These are phyloP conservation scores for Lottia scabra DNA, from an alignment of 2,888 invertebrate species.

Conservation along the genomic window DNA sequence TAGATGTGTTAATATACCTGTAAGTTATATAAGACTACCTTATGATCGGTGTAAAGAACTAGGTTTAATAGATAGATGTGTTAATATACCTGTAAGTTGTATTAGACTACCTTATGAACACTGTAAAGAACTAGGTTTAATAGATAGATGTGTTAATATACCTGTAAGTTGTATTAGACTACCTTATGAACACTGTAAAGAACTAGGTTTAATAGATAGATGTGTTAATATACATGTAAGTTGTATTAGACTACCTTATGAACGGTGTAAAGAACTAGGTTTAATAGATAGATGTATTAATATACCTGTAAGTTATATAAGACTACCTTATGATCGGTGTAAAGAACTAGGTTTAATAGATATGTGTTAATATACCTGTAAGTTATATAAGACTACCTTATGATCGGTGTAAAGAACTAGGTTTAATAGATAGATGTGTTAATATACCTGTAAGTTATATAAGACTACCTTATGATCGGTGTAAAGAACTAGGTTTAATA, in stretches of 20 bases:
- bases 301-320: slow-evolving; percentile 70
- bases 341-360: slow-evolving; percentile 77
- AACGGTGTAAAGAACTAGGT: slow-evolving; percentile 78
- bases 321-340: slow-evolving; percentile 78
- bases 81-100: slow-evolving; percentile 67
- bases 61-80: slow-evolving; percentile 77
- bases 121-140: slow-evolving; percentile 77
- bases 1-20: slow-evolving; percentile 72
- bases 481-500: slow-evolving; percentile 77
- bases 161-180: slow-evolving; percentile 74
- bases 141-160: slow-evolving; percentile 74
- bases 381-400: slow-evolving; percentile 75
- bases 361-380: slow-evolving; percentile 70
- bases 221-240: slow-evolving; percentile 70
- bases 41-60: slow-evolving; percentile 79
- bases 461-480: slow-evolving; percentile 77
- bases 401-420: slow-evolving; percentile 78
- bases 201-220: slow-evolving; percentile 77
- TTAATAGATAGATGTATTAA: slow-evolving; percentile 75
- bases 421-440: slow-evolving; percentile 76
- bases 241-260: slow-evolving; percentile 78
- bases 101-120: slow-evolving; percentile 79
- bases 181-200: slow-evolving; percentile 79
- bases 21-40: slow-evolving; percentile 74
- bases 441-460: slow-evolving; percentile 69